Conservation (phyloP, 2,113 vertebrate genomes). For the Dromas ardeola region DNA sequence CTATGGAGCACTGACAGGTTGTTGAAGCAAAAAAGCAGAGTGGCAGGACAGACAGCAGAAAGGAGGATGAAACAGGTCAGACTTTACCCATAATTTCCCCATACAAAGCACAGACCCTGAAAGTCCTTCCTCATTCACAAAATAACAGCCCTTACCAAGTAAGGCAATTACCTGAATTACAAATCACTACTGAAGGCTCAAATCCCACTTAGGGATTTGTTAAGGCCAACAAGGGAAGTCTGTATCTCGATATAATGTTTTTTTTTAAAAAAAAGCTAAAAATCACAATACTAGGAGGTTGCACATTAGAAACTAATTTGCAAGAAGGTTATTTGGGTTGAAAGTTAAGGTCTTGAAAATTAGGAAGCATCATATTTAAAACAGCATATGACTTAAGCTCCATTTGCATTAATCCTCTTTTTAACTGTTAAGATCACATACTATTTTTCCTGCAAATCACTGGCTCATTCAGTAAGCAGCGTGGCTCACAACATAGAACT, state of each 20-base stretch:
- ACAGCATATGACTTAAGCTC: neutral
- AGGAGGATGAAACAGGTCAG: neutral
- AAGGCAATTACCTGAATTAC: neutral
- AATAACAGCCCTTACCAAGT: neutral
- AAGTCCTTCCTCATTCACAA: neutral
- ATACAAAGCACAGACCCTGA: neutral
- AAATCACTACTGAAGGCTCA: neutral
- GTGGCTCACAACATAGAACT: neutral
- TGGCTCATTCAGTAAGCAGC: neutral
- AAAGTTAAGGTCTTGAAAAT: neutral
- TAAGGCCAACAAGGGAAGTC: neutral
- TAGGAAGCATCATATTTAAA: neutral
- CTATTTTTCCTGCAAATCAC: neutral
- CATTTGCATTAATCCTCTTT: neutral
- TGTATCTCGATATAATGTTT: neutral
- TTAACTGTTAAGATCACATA: neutral
- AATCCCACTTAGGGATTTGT: neutral
- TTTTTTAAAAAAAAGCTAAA: neutral
- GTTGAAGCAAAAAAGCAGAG: neutral
- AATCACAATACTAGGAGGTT: neutral
- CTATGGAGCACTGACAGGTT: neutral
- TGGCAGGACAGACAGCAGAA: neutral
- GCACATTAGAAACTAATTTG: neutral
- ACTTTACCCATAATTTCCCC: neutral
- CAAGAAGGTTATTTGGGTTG: neutral